A percentile compares a stretch with the other conserved stretches of the same genome.
Conservation (phyloP, 2,797 vertebrate species). For the Hypotaenidia okinawae region DNA sequence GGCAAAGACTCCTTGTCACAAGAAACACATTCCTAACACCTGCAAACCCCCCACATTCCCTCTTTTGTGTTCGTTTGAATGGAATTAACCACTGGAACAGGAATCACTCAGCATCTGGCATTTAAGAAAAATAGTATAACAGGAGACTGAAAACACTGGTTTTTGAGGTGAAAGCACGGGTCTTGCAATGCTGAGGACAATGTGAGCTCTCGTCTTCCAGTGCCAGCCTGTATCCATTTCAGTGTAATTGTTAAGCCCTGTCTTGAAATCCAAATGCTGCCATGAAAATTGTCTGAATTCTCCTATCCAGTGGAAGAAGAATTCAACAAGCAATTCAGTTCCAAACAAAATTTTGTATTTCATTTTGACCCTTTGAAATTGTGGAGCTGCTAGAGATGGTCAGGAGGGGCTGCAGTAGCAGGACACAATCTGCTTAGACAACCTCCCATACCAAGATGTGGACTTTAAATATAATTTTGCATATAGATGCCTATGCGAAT, state of each 20-base stretch:
- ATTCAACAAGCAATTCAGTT: background rate
- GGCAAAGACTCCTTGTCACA: background rate
- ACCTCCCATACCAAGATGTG: background rate
- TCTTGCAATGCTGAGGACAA: background rate
- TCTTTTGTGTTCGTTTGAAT: background rate
- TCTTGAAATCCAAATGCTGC: background rate
- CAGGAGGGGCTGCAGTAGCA: background rate
- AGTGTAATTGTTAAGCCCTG: background rate
- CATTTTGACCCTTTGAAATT: background rate
- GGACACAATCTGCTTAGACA: background rate
- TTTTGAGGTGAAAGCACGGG: background rate
- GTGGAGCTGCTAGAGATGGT: background rate
- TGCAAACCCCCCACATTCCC: background rate
- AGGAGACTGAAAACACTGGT: background rate
- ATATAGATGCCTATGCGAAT: background rate
- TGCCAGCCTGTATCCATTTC: background rate
- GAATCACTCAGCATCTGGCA: background rate
- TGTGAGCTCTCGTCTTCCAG: background rate
- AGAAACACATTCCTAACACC: background rate
- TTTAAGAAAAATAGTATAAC: background rate
- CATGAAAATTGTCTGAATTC: background rate
- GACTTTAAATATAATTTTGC: background rate
- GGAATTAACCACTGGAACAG: background rate
- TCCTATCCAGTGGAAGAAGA: background rate
- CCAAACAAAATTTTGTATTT: background rate